phyloP scores from a whole-genome alignment of 2,113 vertebrate species.

The Menidia beryllina region DNA sequence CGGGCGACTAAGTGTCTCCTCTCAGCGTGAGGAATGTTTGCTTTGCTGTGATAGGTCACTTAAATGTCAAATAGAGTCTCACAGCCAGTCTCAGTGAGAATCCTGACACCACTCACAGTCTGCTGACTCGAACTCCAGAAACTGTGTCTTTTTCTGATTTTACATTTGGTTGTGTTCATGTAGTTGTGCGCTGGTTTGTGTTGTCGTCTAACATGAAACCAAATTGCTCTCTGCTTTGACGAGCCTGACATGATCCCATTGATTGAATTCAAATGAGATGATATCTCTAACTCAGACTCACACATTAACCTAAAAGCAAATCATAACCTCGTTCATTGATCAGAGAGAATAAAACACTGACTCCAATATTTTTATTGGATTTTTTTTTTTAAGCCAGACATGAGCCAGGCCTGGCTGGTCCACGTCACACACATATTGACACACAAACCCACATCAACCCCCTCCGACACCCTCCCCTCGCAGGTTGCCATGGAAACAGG shows the following conservation, averaged over 20 bases:
- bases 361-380: conserved; percentile 56
- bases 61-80: no score
- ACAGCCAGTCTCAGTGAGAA: no score
- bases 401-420: conserved; percentile 31
- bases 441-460: conserved; percentile 13
- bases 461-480: conserved; percentile 28
- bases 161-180: not conserved
- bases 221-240: not conserved
- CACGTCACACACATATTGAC: conserved; percentile 41
- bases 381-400: conserved; percentile 14
- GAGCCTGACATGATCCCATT: not conserved
- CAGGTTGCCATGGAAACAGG: conserved; percentile 81
- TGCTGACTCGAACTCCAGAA: not conserved
- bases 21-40: no score
- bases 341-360: conserved; percentile 7
- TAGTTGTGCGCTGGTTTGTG: not conserved
- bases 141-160: not conserved
- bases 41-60: no score
- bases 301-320: conserved; percentile 3
- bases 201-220: not conserved
- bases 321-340: conserved; percentile 16
- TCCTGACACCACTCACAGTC: not conserved
- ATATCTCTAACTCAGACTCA: not conserved
- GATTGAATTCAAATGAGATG: not conserved
- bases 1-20: no score